Evolutionary conservation across 2,797 vertebrate genomes (phyloP), one percentile per base, ranked within the genome.

Genomic region (Xyrichtys novacula): DNA sequence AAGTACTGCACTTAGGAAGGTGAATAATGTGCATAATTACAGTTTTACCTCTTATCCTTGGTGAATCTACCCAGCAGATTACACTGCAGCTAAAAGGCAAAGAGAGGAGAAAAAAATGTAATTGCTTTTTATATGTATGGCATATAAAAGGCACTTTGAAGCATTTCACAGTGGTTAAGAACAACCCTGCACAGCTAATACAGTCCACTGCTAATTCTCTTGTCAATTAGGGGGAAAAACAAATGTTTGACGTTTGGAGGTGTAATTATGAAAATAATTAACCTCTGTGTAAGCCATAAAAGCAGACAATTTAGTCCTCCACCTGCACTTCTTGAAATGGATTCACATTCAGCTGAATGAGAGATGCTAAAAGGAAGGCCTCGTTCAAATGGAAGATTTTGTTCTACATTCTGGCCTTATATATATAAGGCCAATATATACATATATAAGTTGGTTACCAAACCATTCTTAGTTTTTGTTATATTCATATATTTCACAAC

Each of bases 181-280:
- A 83, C 78, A 85, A 72, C 83, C 74, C 73, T 67, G 71, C 38
- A 60, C 29, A 68, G 67, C 71, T 89, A 85, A 90, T 91, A 81
- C 70, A 89, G 83, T 89, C 86, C 70, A 67, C 80, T 82, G 78
- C 85, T 89, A 85, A 91, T 92, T 75, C 78, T 89, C 74, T 80
- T 84, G 86, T 84, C 90, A 92, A 88, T 92, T 93, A 90, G 67
- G 48, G 73, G 47, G 76, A 72, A 90, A 90, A 91, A 88, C 90
- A 90, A 92, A 92, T 91, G 88, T 92, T 91, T 93, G 91, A 91
- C 80, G 67, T 92, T 90, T 90, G 62, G 62, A 84, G 77, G 73
- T 73, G 75, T 91, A 89, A 92, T 92, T 92, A 87, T 86, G 63
- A 81, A 88, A 93, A 89, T 88, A 85, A 84, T 93, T 89, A 92